These are phyloP conservation scores for Dinocampus coccinellae DNA, from an alignment of 2,888 invertebrate genomes.

Conservation along the genomic window DNA sequence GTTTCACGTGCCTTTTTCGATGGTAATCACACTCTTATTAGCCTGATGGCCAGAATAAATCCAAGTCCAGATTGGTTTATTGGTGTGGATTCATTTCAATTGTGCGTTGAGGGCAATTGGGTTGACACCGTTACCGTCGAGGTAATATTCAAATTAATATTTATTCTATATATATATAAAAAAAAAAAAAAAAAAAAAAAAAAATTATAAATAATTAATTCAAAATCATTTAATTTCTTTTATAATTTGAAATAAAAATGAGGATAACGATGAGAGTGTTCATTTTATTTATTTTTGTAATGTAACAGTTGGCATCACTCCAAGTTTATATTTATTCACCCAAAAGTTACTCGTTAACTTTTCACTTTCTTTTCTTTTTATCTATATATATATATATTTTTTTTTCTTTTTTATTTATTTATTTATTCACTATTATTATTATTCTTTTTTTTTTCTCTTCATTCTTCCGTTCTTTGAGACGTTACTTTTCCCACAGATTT, in stretches of 20 bases:
- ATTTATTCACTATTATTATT: no score
- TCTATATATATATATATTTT: no score
- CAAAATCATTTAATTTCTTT: not conserved
- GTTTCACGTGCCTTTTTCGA: slow-evolving; percentile 89
- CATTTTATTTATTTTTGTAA: slow-evolving; percentile 1
- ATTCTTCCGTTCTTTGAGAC: not conserved
- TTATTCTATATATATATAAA: no score
- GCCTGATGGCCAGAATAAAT: slow-evolving; percentile 89
- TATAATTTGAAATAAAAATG: not conserved
- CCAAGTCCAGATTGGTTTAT: slow-evolving; percentile 97
- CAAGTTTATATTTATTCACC: not conserved
- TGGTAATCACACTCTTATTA: slow-evolving; percentile 92
- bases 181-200: not conserved
- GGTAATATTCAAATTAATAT: slow-evolving; percentile 71
- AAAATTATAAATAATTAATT: not conserved
- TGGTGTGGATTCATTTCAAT: slow-evolving; percentile 90
- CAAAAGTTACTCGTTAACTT: slow-evolving; percentile 13
- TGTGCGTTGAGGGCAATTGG: slow-evolving; percentile 94
- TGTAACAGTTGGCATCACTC: slow-evolving; percentile 19
- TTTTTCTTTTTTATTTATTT: no score
- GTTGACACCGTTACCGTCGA: slow-evolving; percentile 90
- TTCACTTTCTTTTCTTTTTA: not conserved
- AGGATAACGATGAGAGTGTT: not conserved
- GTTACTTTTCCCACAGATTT: not conserved
- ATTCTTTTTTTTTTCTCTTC: not conserved